Base-by-base conservation (phyloP, 2,888 invertebrate genomes). In the Epinotia bilunana region DNA sequence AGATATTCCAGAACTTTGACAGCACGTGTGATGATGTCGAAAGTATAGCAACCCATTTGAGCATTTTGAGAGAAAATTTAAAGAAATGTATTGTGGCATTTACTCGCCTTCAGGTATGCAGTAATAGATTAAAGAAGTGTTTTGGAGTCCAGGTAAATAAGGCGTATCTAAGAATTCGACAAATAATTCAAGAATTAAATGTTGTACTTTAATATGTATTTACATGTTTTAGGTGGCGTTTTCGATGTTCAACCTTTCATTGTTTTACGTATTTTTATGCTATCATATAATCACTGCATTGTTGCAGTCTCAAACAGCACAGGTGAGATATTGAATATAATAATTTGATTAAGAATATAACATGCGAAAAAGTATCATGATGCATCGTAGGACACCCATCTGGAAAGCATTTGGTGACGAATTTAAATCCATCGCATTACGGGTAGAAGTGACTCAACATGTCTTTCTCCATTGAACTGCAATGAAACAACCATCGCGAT, bases 201-300 rank as follows among this genome's bases (percentile, higher is more conserved):
- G 9, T 62, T 62, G 43, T 18, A 39, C 18, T n/a, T 58, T 13
- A 57, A 20, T 39, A 6, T 39, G 20, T 3, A 11, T 39, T 39
- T 46, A 2, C n/a, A 0, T 65, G 70, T 65, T 74, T 13, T 33
- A 74, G 74, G 49, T 74, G 39, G 69, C 53, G 70, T 70, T 74
- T 16, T 64, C 74, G 7, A 64, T 74, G 33, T 74, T 74, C 58
- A 70, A 58, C 49, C n/a, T 74, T 0, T 39, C 74, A 13, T 20
- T 69, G 6, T 63, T 70, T n/a, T 74, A 74, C 53, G 39, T 70
- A 3, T 70, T 74, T 39, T 11, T 70, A 1, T 49, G 63, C 28
- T 74, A 58, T 53, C 70, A 23, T 23, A 33, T 28, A 12, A 20
- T 74, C 18, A 43, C 57, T 18, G 57, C 43, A 3, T 16, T 74